A percentile compares a stretch with the other conserved stretches of the same genome.
These are phyloP conservation scores for Orbicella faveolata DNA, from an alignment of 64 coral and sea anemone species.

Conservation along the genomic window DNA sequence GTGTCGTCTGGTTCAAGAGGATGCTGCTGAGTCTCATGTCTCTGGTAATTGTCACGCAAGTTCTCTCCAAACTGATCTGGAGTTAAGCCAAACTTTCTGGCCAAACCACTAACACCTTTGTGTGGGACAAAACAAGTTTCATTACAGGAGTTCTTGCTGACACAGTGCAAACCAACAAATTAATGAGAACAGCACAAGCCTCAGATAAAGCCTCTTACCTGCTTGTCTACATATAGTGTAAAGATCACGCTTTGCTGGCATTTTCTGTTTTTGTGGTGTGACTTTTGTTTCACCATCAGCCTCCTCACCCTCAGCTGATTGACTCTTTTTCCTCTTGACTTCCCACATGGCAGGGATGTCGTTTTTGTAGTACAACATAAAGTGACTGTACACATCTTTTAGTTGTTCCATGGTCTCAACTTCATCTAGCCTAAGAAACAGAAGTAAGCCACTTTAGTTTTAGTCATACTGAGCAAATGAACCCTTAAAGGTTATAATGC, in stretches of 20 bases:
- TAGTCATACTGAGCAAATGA: too few relatives aligned
- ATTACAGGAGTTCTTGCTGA: neutral
- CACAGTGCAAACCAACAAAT: too few relatives aligned
- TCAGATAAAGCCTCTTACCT: slow-evolving; percentile 44
- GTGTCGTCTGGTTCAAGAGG: slow-evolving; percentile 90
- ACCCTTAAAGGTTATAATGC: too few relatives aligned
- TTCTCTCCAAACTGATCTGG: slow-evolving; percentile 99
- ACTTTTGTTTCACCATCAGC: slow-evolving; percentile 62
- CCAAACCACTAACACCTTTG: slow-evolving; percentile 78
- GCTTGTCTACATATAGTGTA: slow-evolving; percentile 93
- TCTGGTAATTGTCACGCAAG: slow-evolving; percentile 96
- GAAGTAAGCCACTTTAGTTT: too few relatives aligned
- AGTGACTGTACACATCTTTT: slow-evolving; percentile 94
- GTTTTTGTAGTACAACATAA: slow-evolving; percentile 95
- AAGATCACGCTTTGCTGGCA: slow-evolving; percentile 87
- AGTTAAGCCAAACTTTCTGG: slow-evolving; percentile 99
- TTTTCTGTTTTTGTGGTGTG: slow-evolving; percentile 74
- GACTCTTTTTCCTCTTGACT: slow-evolving; percentile 58
- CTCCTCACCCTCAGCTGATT: slow-evolving; percentile 36
- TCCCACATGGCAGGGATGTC: slow-evolving; percentile 92
- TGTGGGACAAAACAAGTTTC: neutral
- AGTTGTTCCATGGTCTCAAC: slow-evolving; percentile 94
- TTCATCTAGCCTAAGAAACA: slow-evolving; percentile 66
- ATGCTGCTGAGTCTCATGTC: slow-evolving; percentile 96
- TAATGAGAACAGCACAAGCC: too few relatives aligned